Percentiles rank a stretch among this genome's conserved stretches.
Evolutionary conservation across 64 coral and sea anemone genomes (phyloP).

Genomic region (Astreopora myriophthalma): DNA sequence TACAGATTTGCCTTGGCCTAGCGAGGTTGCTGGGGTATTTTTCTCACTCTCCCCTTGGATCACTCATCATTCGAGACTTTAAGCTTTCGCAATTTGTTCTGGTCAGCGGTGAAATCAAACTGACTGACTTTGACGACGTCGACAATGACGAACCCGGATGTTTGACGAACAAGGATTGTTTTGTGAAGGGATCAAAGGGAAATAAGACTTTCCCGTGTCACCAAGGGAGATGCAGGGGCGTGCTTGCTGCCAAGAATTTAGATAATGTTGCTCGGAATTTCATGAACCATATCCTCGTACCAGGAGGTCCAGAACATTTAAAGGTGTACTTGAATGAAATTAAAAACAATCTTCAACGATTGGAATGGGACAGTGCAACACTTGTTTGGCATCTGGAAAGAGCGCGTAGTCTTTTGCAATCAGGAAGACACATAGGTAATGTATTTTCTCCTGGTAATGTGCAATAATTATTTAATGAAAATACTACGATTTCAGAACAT

Average conservation of each 20-base stretch:
- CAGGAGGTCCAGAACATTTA: slow-evolving; percentile 66
- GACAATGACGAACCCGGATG: slow-evolving; percentile 85
- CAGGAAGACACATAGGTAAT: slow-evolving; percentile 67
- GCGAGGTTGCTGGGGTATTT: slow-evolving; percentile 73
- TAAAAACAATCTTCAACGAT: slow-evolving; percentile 12
- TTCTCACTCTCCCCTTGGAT: slow-evolving; percentile 74
- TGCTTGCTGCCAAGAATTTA: slow-evolving; percentile 66
- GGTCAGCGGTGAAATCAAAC: slow-evolving; percentile 80
- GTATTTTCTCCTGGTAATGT: too few species aligned
- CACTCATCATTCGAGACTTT: slow-evolving; percentile 89
- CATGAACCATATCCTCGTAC: slow-evolving; percentile 76
- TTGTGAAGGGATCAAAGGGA: slow-evolving; percentile 55
- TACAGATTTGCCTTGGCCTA: slow-evolving; percentile 86
- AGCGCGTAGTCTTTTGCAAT: slow-evolving; percentile 20
- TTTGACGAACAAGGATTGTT: slow-evolving; percentile 49
- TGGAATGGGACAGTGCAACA: slow-evolving; percentile 5
- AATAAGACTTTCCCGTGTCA: slow-evolving; percentile 77
- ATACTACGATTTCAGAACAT: not conserved
- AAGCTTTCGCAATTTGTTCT: slow-evolving; percentile 83
- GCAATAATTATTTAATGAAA: not conserved
- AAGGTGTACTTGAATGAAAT: slow-evolving; percentile 30
- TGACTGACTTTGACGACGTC: slow-evolving; percentile 93
- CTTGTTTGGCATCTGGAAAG: slow-evolving; percentile 58
- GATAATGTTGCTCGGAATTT: slow-evolving; percentile 63
- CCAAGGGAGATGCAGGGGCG: slow-evolving; percentile 40